phyloP scores from a whole-genome alignment of 2,113 vertebrate species.

The Oryzias melastigma region DNA sequence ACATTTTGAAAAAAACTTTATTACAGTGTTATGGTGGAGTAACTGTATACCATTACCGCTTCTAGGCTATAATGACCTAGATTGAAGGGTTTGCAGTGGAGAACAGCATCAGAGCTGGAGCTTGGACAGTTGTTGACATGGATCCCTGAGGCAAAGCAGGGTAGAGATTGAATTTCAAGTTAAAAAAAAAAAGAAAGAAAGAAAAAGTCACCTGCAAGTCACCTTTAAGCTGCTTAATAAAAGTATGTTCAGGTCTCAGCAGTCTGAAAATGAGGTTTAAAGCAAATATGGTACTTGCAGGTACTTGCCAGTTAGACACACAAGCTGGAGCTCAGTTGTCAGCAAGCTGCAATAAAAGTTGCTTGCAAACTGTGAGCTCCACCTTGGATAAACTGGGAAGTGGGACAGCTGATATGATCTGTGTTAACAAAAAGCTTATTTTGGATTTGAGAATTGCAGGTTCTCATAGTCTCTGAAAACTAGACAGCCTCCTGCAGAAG shows the following conservation, averaged over 20 bases:
- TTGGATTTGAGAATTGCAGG: too few species aligned
- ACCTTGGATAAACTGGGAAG: constrained; percentile 50
- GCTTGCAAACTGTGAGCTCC: constrained; percentile 49
- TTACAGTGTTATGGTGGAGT: constrained; percentile 68
- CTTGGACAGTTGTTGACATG: constrained; percentile 44
- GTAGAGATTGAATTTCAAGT: constrained; percentile 22
- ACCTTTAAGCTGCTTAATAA: constrained; percentile 24
- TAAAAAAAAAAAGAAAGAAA: too few species aligned
- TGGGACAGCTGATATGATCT: constrained; percentile 7
- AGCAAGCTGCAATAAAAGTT: constrained; percentile 58
- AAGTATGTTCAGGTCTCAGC: not conserved
- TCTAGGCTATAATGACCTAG: constrained; percentile 70
- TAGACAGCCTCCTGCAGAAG: too few species aligned
- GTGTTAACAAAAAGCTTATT: not conserved
- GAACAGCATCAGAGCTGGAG: constrained; percentile 28
- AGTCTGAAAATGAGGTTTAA: constrained; percentile 12
- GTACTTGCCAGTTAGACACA: constrained; percentile 62
- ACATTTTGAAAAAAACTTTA: constrained; percentile 61
- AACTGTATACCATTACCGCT: constrained; percentile 74
- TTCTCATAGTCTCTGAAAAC: too few species aligned
- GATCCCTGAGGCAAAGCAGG: constrained; percentile 13
- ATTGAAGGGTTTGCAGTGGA: constrained; percentile 66
- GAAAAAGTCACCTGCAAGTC: constrained; percentile 10
- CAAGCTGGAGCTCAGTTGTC: constrained; percentile 60
- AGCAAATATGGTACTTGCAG: constrained; percentile 52